These are phyloP conservation scores for Cheilosia soror DNA, from an alignment of 2,888 invertebrate genomes.

Conservation along the genomic window DNA sequence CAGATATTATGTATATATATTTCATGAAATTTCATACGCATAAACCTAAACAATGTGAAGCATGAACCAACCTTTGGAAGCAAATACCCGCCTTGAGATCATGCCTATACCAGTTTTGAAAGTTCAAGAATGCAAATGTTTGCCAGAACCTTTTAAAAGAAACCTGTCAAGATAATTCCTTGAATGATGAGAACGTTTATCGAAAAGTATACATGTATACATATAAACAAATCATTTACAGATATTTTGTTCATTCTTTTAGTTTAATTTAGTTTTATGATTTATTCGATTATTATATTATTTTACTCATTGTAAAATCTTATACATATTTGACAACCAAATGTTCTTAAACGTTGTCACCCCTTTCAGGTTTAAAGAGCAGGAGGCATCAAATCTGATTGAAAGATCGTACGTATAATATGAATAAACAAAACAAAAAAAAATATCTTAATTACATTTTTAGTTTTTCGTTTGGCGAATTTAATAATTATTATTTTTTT, in stretches of 20 bases:
- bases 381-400: conserved; percentile 84
- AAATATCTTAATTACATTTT: conserved; percentile 50
- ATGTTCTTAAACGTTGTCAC: conserved; percentile 78
- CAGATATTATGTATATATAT: not conserved
- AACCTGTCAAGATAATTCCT: not conserved
- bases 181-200: conserved; percentile 18
- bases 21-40: not conserved
- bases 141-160: not conserved
- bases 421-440: conserved; percentile 39
- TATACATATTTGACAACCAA: conserved; percentile 54
- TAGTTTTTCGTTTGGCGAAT: conserved; percentile 47
- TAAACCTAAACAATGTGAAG: not conserved
- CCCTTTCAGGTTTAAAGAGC: conserved; percentile 84
- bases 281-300: conserved; percentile 1
- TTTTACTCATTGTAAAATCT: conserved; percentile 28
- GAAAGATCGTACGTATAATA: conserved; percentile 84
- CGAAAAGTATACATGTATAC: not conserved
- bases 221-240: conserved; percentile 2
- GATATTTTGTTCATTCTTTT: conserved; percentile 6
- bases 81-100: not conserved
- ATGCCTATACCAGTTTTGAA: not conserved
- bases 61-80: not conserved
- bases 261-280: conserved; percentile 6
- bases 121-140: not conserved
- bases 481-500: conserved; percentile 14